phyloP scores from a whole-genome alignment of 1,140 invertebrate species.

The Proctacanthus coquilletti region DNA sequence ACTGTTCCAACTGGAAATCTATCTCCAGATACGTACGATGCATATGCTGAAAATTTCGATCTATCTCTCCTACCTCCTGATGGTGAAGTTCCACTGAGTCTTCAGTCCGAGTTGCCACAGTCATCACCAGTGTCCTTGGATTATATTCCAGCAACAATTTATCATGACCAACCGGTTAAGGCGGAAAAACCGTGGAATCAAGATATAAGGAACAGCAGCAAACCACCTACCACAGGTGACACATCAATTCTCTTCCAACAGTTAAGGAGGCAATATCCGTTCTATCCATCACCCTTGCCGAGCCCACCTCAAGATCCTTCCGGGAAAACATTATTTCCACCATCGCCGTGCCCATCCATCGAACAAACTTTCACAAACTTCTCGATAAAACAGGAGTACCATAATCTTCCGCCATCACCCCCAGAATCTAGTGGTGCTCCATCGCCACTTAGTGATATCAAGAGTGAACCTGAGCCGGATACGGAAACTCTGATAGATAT shows the following conservation, averaged over 20 bases:
- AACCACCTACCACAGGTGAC: conserved; percentile 12
- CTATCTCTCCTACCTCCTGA: conserved; percentile 54
- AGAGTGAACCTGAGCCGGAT: conserved; percentile 26
- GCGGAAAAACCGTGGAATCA: conserved; percentile 5
- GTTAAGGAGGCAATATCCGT: conserved; percentile 17
- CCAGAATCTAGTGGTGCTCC: conserved; percentile 29
- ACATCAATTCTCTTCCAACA: conserved; percentile 6
- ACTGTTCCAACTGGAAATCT: too few species aligned
- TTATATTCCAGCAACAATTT: conserved; percentile 5
- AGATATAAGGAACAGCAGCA: neutral
- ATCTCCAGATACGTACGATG: conserved; percentile 47
- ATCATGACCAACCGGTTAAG: conserved; percentile 3
- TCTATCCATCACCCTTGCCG: conserved; percentile 25
- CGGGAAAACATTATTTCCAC: conserved; percentile 9
- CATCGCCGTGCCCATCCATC: conserved; percentile 23
- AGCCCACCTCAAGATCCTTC: conserved; percentile 16
- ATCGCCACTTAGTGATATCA: conserved; percentile 22
- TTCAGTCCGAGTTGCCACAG: neutral
- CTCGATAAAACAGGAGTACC: conserved; percentile 19
- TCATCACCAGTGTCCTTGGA: neutral
- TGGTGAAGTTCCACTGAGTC: conserved; percentile 26
- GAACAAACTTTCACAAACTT: conserved; percentile 3
- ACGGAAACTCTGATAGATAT: conserved; percentile 25
- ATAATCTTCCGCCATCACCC: conserved; percentile 27
- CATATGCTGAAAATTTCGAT: conserved; percentile 52